These are phyloP conservation scores for Petroica traversi DNA, from an alignment of 2,113 vertebrate species.

Conservation along the genomic window DNA sequence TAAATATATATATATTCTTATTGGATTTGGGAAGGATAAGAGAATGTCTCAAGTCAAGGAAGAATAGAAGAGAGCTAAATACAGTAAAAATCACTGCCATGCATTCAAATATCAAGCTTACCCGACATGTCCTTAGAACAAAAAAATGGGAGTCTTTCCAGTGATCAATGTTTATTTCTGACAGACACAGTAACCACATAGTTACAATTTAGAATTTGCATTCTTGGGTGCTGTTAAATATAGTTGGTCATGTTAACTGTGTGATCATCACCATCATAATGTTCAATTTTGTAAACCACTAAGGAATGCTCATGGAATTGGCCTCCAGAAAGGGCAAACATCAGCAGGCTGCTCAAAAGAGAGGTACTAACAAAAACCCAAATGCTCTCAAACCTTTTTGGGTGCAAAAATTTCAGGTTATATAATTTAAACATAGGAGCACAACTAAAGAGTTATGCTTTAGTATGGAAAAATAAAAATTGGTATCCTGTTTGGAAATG, in stretches of 20 bases:
- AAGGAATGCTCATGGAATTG: neutral
- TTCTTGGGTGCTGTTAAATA: neutral
- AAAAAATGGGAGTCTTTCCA: neutral
- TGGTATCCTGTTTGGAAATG: neutral
- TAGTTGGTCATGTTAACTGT: neutral
- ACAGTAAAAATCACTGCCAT: neutral
- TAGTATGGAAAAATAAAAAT: neutral
- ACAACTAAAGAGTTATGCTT: neutral
- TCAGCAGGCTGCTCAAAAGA: neutral
- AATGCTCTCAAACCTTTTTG: neutral
- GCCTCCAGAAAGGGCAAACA: neutral
- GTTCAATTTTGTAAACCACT: neutral
- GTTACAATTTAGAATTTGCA: neutral
- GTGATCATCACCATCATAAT: neutral
- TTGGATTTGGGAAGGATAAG: neutral
- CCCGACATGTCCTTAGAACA: neutral
- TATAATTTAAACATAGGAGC: neutral
- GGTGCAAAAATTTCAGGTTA: neutral
- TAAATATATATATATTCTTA: neutral
- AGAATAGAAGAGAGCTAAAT: neutral
- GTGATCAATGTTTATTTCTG: neutral
- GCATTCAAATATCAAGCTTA: neutral
- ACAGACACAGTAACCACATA: neutral
- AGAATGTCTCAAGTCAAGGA: neutral
- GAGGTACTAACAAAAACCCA: accelerated